Evolutionary conservation across 2,113 vertebrate genomes (phyloP), one percentile per base, ranked within the genome.

Genomic region (Phalacrocorax pelagicus): DNA sequence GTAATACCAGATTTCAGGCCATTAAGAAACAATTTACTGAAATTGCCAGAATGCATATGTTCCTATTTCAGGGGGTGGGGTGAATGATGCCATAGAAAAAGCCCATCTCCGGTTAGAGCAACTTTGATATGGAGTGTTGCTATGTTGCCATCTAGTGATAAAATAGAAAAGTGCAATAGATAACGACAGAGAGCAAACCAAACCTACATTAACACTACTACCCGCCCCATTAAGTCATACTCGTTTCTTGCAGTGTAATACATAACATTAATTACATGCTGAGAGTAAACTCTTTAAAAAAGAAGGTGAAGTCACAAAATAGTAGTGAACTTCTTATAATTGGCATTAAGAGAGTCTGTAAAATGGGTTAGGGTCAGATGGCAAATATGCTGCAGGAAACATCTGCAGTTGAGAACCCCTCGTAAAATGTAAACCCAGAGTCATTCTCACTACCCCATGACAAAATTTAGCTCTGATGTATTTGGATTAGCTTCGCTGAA

Each of bases 91-190:
- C 0, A 34, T 2, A 47, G 54, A 36, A 87, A 92, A 81, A 69
- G 24, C 12, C 58, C 23, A 7, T 55, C 32, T 49, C 34, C 58
- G 30, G 34, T 47, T 72, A 23, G 0, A 58, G 86, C 34, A 40
- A 15, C 34, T 80, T n/a, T 63, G 59, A 10, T 47, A 17, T 58
- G 29, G 21, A 11, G 67, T 23, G 91, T 86, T 90, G 49, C 72
- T 93, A 40, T 88, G 73, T 69, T 95, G 97, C 97, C 97, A 97
- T 95, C 97, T 96, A 96, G 96, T 67, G 96, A 65, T 59, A 47
- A 91, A 81, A 44, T 2, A 32, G 63, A 67, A 70, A 90, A 30
- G 38, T 90, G 38, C 91, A 95, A 15, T 0, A 69, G 67, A 61
- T 29, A 71, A 40, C 6, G 2, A 21, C 36, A 1, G 10, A 71